Percentiles rank a stretch among this genome's conserved stretches.
phyloP scores from a whole-genome alignment of 2,888 invertebrate genomes.

The Xylota sylvarum region DNA sequence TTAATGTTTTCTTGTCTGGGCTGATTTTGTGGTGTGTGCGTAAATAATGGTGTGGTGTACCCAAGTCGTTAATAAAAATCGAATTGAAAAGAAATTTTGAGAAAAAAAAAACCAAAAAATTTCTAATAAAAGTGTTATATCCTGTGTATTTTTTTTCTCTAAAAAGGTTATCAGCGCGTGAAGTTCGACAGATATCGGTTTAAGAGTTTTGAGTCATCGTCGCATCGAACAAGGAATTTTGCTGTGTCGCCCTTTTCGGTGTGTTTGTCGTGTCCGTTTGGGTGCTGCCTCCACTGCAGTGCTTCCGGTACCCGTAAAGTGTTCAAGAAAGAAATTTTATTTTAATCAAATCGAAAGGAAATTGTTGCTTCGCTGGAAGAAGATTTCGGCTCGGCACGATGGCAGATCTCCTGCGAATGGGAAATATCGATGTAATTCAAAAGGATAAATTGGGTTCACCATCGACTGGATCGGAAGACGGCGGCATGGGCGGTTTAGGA shows the following conservation, averaged over 20 bases:
- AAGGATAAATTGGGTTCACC: constrained; percentile 93
- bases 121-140: constrained; percentile 68
- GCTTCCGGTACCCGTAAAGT: constrained; percentile 62
- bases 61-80: constrained; percentile 56
- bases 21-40: constrained; percentile 35
- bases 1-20: constrained; percentile 51
- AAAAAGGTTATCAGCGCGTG: constrained; percentile 70
- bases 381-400: constrained; percentile 83
- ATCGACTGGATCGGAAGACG: constrained; percentile 94
- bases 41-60: constrained; percentile 46
- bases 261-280: constrained; percentile 46
- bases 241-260: constrained; percentile 28
- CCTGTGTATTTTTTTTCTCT: constrained; percentile 57
- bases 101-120: constrained; percentile 40
- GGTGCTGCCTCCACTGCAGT: constrained; percentile 66
- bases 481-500: constrained; percentile 85
- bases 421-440: constrained; percentile 88
- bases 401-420: constrained; percentile 91
- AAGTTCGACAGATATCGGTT: constrained; percentile 44
- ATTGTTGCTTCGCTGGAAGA: constrained; percentile 57
- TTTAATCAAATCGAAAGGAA: constrained; percentile 5
- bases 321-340: constrained; percentile 1
- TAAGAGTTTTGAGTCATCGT: constrained; percentile 65
- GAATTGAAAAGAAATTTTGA: constrained; percentile 61
- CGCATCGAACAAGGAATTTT: constrained; percentile 32